Conservation (phyloP, 2,113 vertebrate genomes). For the Montifringilla adamsi region DNA sequence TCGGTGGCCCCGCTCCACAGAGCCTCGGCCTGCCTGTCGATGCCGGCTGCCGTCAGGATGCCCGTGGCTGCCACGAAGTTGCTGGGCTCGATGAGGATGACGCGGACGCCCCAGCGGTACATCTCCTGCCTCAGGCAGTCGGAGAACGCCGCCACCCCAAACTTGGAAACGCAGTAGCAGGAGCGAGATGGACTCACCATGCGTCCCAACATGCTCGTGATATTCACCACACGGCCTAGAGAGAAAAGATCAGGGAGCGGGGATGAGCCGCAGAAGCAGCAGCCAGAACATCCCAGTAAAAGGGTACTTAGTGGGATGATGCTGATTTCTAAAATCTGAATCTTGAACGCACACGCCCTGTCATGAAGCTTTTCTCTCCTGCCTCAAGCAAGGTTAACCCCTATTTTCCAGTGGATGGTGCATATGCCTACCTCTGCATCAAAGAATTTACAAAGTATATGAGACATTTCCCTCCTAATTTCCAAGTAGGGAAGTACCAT, state of each 20-base stretch:
- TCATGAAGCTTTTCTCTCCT: not conserved
- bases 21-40: slow-evolving; percentile 71
- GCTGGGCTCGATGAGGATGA: slow-evolving; percentile 81
- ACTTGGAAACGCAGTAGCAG: slow-evolving; percentile 85
- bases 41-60: slow-evolving; percentile 71
- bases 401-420: not conserved
- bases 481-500: not conserved
- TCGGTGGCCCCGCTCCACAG: slow-evolving; percentile 76
- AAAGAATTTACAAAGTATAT: not conserved
- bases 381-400: not conserved
- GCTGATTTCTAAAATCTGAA: not conserved
- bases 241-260: not conserved
- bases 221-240: slow-evolving; percentile 84
- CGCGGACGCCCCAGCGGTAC: slow-evolving; percentile 83
- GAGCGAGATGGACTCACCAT: slow-evolving; percentile 79
- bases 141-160: slow-evolving; percentile 83
- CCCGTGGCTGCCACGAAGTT: slow-evolving; percentile 83
- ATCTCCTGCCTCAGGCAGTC: slow-evolving; percentile 89
- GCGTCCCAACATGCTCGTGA: slow-evolving; percentile 82
- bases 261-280: not conserved
- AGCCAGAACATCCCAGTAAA: not conserved
- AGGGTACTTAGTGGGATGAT: not conserved
- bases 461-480: not conserved
- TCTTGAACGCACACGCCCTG: not conserved
- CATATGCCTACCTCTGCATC: not conserved